Percentiles rank a stretch among this genome's conserved stretches.
phyloP scores from a whole-genome alignment of 2,888 invertebrate genomes.

The Cephus pygmeus region DNA sequence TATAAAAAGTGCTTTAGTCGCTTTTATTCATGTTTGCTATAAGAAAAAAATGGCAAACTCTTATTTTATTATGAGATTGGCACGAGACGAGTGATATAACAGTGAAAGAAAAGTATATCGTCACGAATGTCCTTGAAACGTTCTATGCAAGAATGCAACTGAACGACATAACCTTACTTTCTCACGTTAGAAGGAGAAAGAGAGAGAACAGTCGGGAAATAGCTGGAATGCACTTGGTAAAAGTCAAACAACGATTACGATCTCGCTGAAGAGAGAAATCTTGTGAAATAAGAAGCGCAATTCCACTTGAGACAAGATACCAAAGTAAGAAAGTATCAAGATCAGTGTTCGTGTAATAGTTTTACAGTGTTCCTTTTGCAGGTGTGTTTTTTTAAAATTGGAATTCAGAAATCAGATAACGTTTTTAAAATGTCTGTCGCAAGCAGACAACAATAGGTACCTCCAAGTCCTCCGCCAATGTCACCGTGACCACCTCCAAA shows the following conservation, averaged over 20 bases:
- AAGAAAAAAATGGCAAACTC: neutral
- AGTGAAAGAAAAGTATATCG: neutral
- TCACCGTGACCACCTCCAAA: slow-evolving; percentile 26
- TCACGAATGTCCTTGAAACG: neutral
- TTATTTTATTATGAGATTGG: neutral
- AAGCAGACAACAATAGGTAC: neutral
- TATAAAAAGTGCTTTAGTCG: neutral
- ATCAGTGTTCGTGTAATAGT: neutral
- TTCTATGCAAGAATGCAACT: neutral
- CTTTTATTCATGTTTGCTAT: neutral
- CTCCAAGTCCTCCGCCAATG: slow-evolving; percentile 8
- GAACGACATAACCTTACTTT: neutral
- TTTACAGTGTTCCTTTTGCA: no score
- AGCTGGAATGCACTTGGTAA: neutral
- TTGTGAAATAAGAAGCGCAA: neutral
- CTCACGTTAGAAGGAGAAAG: neutral
- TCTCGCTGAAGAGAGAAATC: slow-evolving; percentile 3
- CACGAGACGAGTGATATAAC: neutral
- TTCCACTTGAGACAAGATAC: neutral
- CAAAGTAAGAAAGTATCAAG: neutral
- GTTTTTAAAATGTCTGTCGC: neutral
- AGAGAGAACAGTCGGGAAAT: neutral
- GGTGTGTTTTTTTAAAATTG: neutral
- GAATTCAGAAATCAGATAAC: neutral
- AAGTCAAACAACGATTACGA: neutral